These are phyloP conservation scores for Mastomys natalensis DNA, from an alignment of 2,113 vertebrate species.

Conservation along the genomic window DNA sequence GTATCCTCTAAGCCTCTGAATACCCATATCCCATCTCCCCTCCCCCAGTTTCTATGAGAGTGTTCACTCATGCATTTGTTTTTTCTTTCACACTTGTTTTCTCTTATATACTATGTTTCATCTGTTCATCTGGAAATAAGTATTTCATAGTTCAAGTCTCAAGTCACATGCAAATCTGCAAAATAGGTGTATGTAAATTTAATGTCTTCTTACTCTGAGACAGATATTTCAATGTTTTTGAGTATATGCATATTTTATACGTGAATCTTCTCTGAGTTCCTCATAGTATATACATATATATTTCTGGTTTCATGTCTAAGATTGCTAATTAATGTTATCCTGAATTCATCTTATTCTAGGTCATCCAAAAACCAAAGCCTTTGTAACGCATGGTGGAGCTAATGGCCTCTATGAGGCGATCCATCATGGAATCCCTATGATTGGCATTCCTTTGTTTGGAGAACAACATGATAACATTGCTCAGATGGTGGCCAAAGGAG, in stretches of 20 bases:
- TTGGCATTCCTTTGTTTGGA: conserved; percentile 90
- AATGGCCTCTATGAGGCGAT: not conserved
- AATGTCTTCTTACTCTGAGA: not conserved
- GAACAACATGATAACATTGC: conserved; percentile 88
- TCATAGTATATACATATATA: too few species aligned
- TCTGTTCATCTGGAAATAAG: not conserved
- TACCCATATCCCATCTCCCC: too few species aligned
- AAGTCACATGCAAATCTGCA: not conserved
- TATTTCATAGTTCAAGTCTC: not conserved
- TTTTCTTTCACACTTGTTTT: not conserved
- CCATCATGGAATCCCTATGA: conserved; percentile 87
- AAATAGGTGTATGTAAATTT: not conserved
- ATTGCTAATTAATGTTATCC: not conserved
- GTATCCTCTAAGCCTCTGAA: too few species aligned
- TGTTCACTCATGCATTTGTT: too few species aligned
- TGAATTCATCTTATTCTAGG: not conserved
- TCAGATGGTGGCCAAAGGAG: conserved; percentile 86
- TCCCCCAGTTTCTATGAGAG: too few species aligned
- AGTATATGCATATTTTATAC: not conserved
- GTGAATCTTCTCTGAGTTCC: not conserved
- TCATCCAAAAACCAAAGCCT: conserved; percentile 1
- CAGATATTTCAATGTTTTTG: not conserved
- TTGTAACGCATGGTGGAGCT: not conserved
- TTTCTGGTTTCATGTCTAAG: not conserved
- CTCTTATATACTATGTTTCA: not conserved